These are phyloP conservation scores for Drosophila tristis DNA, from an alignment of 1,140 invertebrate species.

Conservation along the genomic window DNA sequence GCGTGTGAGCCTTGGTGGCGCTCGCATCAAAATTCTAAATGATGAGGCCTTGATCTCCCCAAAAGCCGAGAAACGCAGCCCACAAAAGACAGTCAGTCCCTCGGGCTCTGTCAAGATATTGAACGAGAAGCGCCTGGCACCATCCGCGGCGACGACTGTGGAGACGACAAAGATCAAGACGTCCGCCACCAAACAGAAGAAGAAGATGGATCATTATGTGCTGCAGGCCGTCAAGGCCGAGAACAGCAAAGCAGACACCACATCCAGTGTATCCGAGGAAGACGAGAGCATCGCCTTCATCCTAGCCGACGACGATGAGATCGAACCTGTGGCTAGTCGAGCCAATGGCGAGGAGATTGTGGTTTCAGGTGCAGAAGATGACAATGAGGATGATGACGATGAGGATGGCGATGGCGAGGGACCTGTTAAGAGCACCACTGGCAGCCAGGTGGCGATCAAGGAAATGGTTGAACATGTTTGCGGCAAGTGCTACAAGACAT, in stretches of 20 bases:
- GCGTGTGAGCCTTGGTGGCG: conserved; percentile 25
- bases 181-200: conserved; percentile 49
- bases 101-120: conserved; percentile 55
- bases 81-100: conserved; percentile 23
- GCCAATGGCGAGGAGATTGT: conserved; percentile 57
- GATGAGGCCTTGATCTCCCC: conserved; percentile 39
- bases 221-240: conserved; percentile 70
- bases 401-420: conserved; percentile 40
- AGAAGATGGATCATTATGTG: conserved; percentile 77
- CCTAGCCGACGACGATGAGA: conserved; percentile 62
- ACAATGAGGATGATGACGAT: conserved; percentile 49
- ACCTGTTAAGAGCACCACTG: conserved; percentile 2
- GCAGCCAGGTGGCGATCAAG: conserved; percentile 44
- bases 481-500: conserved; percentile 82
- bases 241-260: conserved; percentile 59
- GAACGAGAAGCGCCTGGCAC: conserved; percentile 51
- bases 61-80: conserved; percentile 41
- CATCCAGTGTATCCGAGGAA: conserved; percentile 10
- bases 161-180: conserved; percentile 58
- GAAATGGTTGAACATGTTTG: conserved; percentile 83
- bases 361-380: conserved; percentile 38
- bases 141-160: conserved; percentile 11
- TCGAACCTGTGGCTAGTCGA: conserved; percentile 26
- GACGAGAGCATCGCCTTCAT: conserved; percentile 76
- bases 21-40: conserved; percentile 72